Base-by-base conservation (phyloP, 2,797 vertebrate species). In the Zalophus californianus region DNA sequence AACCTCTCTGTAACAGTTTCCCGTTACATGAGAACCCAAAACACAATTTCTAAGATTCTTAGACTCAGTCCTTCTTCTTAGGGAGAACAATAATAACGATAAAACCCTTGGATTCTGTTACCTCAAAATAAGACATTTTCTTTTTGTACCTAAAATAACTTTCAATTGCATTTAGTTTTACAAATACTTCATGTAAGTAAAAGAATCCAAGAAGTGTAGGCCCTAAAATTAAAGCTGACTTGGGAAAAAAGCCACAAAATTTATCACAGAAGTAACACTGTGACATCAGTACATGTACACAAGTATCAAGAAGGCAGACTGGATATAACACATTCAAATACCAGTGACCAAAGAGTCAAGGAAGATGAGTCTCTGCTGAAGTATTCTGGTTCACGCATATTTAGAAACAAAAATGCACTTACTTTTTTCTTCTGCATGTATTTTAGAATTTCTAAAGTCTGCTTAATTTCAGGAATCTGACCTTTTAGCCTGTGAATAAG, bases 391-490 rank as follows among this genome's bases (percentile, higher is more conserved):
- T 70, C 1, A 2, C 52, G 95, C 60, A 60, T 38, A 90, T 58
- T 94, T 92, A 87, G 6, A 94, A 89, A 95, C 29, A 92, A 94
- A 98, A 98, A 97, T 90, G 35, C 72, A 96, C 98, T 98, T 98
- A 99, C 99, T 99, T 99, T 99, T 98, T 99, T 99, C 99, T 99
- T 99, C 99, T 99, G 99, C 99, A 99, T 99, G 98, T 99, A 99
- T 98, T 99, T 99, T 95, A 99, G 99, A 98, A 99, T 99, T 99
- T 99, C 99, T 99, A 99, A 99, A 58, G 99, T 99, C 98, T 99
- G 99, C 98, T 99, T 99, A 98, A 99, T 99, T 99, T 99, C 99
- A 96, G 99, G 99, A 98, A 99, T 99, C 98, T 99, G 99, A 98
- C 98, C 99, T 99, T 99, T 99, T 99, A 99, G 99, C 98, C 99